A percentile compares a stretch with the other conserved stretches of the same genome.
These are phyloP conservation scores for Aphidius ervi DNA, from an alignment of 1,140 invertebrate genomes.

Conservation along the genomic window DNA sequence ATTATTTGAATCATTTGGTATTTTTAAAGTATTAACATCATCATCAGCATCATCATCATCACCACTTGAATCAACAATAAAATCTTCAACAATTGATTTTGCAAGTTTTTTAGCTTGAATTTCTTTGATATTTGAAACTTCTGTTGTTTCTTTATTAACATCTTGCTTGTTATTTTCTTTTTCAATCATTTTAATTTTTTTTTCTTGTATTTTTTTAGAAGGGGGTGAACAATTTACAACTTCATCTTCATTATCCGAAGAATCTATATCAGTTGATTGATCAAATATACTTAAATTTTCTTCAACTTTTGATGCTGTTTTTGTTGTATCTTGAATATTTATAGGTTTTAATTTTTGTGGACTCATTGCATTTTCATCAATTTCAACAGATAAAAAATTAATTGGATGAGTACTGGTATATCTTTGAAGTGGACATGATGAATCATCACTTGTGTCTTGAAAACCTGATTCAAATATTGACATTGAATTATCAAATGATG, in stretches of 20 bases:
- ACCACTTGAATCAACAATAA: constrained; percentile 17
- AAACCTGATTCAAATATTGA: constrained; percentile 13
- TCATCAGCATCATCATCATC: constrained; percentile 20
- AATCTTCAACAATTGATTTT: constrained; percentile 17
- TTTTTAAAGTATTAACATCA: neutral
- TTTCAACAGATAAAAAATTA: constrained; percentile 23
- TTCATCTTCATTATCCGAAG: neutral
- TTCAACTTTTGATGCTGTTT: neutral
- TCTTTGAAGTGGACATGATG: constrained; percentile 33
- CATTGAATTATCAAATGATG: neutral
- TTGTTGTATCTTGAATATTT: neutral
- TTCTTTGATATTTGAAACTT: neutral
- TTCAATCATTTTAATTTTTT: too few species aligned
- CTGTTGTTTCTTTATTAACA: too few species aligned
- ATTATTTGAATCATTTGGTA: neutral
- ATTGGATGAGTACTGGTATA: constrained; percentile 32
- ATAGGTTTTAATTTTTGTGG: neutral
- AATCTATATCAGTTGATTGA: neutral
- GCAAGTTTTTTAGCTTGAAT: constrained; percentile 13
- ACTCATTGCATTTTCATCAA: constrained; percentile 2
- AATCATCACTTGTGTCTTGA: constrained; percentile 38
- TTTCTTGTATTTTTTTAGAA: too few species aligned
- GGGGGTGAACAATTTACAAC: too few species aligned
- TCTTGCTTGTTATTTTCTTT: too few species aligned
- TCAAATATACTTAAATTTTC: neutral